These are phyloP conservation scores for Sesamia inferens DNA, from an alignment of 2,888 invertebrate species.

Conservation along the genomic window DNA sequence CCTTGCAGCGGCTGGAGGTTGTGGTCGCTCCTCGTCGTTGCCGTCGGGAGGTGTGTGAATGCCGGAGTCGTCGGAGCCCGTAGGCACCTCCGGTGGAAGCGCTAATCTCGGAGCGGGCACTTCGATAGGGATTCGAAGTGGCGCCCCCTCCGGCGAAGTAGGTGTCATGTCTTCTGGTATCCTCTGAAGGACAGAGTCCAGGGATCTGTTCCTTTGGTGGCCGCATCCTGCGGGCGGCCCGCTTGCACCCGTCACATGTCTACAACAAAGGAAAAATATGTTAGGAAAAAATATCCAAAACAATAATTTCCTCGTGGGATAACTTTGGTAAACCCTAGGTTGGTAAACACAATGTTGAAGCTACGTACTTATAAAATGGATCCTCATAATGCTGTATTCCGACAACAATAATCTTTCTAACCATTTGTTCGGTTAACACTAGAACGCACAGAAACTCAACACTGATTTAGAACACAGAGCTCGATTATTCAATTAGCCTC, in stretches of 20 bases:
- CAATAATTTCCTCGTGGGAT: slow-evolving; percentile 50
- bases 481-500: slow-evolving; percentile 74
- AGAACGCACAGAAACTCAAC: slow-evolving; percentile 71
- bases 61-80: slow-evolving; percentile 95
- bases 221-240: slow-evolving; percentile 90
- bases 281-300: slow-evolving; percentile 53
- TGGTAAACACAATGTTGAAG: slow-evolving; percentile 11
- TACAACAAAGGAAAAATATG: slow-evolving; percentile 79
- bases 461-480: slow-evolving; percentile 71
- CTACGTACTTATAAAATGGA: slow-evolving; percentile 86
- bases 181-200: slow-evolving; percentile 96
- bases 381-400: slow-evolving; percentile 87
- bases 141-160: slow-evolving; percentile 85
- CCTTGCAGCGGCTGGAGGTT: slow-evolving; percentile 88
- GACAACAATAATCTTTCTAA: slow-evolving; percentile 86
- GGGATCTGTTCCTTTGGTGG: slow-evolving; percentile 96
- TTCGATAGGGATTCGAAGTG: slow-evolving; percentile 81
- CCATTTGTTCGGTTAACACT: slow-evolving; percentile 79
- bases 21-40: slow-evolving; percentile 88
- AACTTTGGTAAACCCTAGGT: slow-evolving; percentile 43
- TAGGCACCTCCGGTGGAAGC: slow-evolving; percentile 85
- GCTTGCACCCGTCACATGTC: slow-evolving; percentile 86
- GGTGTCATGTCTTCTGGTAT: slow-evolving; percentile 95
- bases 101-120: slow-evolving; percentile 90
- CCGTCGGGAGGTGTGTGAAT: slow-evolving; percentile 89